Conservation (phyloP, 2,113 vertebrate genomes). For the Machaerirhynchus nigripectus region DNA sequence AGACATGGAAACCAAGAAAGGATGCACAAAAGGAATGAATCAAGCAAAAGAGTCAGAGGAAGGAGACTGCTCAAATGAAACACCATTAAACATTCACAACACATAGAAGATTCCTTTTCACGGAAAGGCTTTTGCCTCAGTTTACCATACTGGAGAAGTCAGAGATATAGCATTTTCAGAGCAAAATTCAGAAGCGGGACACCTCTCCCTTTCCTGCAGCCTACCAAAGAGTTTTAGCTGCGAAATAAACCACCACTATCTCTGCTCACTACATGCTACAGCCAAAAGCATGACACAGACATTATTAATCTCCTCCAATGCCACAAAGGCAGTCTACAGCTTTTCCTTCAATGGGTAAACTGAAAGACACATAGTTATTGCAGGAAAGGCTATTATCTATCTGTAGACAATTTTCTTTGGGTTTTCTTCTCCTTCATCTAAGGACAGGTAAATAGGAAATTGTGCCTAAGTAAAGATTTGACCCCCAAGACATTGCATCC, state of each 20-base stretch:
- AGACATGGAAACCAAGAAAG: neutral
- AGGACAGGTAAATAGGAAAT: neutral
- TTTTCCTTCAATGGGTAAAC: neutral
- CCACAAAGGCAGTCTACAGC: neutral
- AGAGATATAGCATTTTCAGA: neutral
- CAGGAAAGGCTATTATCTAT: neutral
- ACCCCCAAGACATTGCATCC: neutral
- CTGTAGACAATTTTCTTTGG: neutral
- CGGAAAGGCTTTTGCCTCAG: neutral
- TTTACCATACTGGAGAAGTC: neutral
- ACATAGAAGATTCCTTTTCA: neutral
- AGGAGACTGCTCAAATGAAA: neutral
- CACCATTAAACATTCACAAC: neutral
- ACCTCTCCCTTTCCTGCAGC: neutral
- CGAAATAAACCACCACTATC: neutral
- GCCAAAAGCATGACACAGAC: neutral
- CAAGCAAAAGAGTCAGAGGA: neutral
- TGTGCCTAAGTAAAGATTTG: neutral
- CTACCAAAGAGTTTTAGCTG: neutral
- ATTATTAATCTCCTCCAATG: neutral
- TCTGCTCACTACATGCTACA: neutral
- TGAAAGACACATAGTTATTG: neutral
- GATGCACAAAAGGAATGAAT: neutral
- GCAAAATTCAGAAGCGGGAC: neutral
- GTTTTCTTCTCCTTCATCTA: neutral